Evolutionary conservation across 2,113 vertebrate genomes (phyloP), one percentile per base, ranked within the genome.

Genomic region (Phoxinus phoxinus): DNA sequence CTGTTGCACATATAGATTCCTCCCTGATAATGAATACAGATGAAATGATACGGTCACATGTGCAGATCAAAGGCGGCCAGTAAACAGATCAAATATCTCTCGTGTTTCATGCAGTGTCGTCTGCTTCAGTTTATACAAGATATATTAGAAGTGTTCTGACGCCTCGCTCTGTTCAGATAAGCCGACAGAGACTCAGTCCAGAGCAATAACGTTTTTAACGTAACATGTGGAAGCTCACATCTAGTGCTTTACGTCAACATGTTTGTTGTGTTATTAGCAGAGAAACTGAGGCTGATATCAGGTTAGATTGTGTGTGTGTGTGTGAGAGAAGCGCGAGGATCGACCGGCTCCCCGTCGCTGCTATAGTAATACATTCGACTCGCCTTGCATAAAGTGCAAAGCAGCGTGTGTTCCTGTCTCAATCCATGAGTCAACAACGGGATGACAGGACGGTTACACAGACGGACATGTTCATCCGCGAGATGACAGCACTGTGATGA

Each of bases 41-140:
- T n/a, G 6, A 78, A 78, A 59, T 61, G 10, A 59, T 25, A 56
- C 11, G 0, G 30, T 53, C 25, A 56, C 4, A 0, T 17, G 30
- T 79, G 23, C 10, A 23, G 6, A 58, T 59, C 21, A 59, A 59
- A 59, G 7, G 15, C 3, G 6, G 13, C 23, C 32, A 9, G 12
- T 41, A 80, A 73, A 91, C 90, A 87, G 89, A 89, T 91, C 90
- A 90, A 92, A 92, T 89, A 92, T 91, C 89, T 90, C 90, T 93
- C 86, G 69, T 91, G 87, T 90, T 94, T 90, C 91, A 90, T 85
- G 88, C 67, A 41, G 19, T 1, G 2, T 41, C 9, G 9, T 90
- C 90, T 51, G 67, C 89, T 88, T 89, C 90, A 88, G 86, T 85
- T 83, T 92, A 94, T 94, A 90, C 93, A 92, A 75, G 6, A 51